Evolutionary conservation across 2,797 vertebrate genomes (phyloP), one percentile per base, ranked within the genome.

Genomic region (Artibeus jamaicensis): DNA sequence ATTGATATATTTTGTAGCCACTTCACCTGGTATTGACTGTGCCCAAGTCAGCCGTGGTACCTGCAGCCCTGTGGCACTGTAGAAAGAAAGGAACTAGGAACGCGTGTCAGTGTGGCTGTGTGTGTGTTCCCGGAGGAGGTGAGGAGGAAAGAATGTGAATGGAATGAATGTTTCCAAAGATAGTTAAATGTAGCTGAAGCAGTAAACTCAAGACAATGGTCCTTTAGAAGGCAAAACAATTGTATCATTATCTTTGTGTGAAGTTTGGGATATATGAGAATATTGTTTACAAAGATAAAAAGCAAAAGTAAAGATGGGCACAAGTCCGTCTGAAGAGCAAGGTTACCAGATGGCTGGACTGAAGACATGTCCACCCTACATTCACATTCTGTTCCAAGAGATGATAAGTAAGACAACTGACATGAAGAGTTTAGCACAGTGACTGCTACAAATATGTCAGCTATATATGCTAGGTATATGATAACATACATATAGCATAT

Each of bases 1-100:
- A 22, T 95, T 90, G 57, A 85, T 70, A 67, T 4, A 46, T 50
- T 48, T 7, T 68, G 65, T 44, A 95, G 39, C 67, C 67, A 71
- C 81, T 44, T 95, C 21, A 77, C 62, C 50, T n/a, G 46, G 24
- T n/a, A 62, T 0, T 6, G 6, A 32, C 24, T 76, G 2, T 37
- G 26, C 68, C 19, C 19, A 42, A 26, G 65, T 70, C 42, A 87
- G 26, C 12, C 12, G 0, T 2, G 39, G 39, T 24, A 16, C 8
- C 1, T 10, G 4, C 1, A 44, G 15, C 21, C 34, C 29, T 4
- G 16, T 0, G n/a, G 15, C 5, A 9, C 46, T 53, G 29, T 59
- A 15, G 29, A 32, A 46, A 50, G 34, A 24, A 50, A 85, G 59
- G 19, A 39, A 39, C 11, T 21, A 44, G 42, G 9, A 67, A 50